phyloP scores from a whole-genome alignment of 2,797 vertebrate genomes.

The Psittacula derbiana region DNA sequence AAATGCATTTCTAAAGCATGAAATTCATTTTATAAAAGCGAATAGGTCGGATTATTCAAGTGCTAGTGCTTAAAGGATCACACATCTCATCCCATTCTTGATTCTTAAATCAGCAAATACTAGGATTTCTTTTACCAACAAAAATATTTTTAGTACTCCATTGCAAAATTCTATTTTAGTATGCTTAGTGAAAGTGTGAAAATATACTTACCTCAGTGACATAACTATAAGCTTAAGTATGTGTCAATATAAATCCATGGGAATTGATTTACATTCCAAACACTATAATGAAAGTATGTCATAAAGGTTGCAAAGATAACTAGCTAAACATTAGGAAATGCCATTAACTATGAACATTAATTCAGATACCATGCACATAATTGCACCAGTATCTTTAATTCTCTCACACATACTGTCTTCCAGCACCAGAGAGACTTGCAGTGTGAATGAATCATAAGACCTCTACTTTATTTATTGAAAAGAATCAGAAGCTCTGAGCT shows the following conservation, averaged over 20 bases:
- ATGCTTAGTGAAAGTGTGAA: not conserved
- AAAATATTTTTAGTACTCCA: not conserved
- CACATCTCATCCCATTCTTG: slow-evolving; percentile 3
- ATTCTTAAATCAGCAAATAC: not conserved
- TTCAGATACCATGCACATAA: not conserved
- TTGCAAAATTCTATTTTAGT: not conserved
- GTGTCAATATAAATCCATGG: not conserved
- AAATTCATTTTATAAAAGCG: slow-evolving; percentile 24
- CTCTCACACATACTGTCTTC: not conserved
- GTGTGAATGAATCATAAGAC: not conserved
- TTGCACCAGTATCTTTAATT: not conserved
- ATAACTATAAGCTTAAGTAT: not conserved
- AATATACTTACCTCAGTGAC: not conserved
- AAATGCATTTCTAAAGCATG: slow-evolving; percentile 23
- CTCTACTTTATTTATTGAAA: not conserved
- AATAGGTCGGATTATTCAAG: slow-evolving; percentile 29
- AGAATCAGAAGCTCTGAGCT: not conserved
- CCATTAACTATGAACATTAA: not conserved
- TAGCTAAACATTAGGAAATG: not conserved
- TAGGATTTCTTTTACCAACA: slow-evolving; percentile 13
- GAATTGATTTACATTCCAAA: slow-evolving; percentile 1
- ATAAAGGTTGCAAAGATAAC: not conserved
- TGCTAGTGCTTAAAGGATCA: slow-evolving; percentile 31
- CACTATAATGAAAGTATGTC: not conserved
- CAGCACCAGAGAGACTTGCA: not conserved